phyloP scores from a whole-genome alignment of 2,888 invertebrate species.

The Rambutsinella grinnellia region DNA sequence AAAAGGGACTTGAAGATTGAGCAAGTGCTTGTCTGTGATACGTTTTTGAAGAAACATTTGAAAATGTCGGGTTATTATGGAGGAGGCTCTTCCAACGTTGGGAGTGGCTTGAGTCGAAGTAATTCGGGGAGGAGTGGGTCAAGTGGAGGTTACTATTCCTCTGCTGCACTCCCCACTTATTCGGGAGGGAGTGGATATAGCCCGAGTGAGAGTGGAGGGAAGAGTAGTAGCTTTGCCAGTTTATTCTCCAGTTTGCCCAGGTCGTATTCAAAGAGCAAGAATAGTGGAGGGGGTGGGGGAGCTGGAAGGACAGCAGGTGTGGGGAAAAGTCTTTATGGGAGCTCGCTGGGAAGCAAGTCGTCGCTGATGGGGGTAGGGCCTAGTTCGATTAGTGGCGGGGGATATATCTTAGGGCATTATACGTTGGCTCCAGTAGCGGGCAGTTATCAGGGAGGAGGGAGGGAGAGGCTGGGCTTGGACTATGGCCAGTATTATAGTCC shows the following conservation, averaged over 20 bases:
- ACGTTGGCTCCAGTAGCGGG: constrained; percentile 37
- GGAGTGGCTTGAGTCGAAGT: constrained; percentile 22
- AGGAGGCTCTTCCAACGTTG: not conserved
- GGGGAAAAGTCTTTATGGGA: constrained; percentile 15
- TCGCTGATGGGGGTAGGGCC: constrained; percentile 1
- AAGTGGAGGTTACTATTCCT: constrained; percentile 26
- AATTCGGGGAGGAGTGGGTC: constrained; percentile 40
- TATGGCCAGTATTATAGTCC: constrained; percentile 42
- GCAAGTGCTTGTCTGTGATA: not conserved
- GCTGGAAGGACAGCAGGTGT: not conserved
- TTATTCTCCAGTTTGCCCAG: constrained; percentile 39
- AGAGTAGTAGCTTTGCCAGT: constrained; percentile 20
- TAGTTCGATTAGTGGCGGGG: constrained; percentile 30
- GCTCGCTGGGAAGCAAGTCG: constrained; percentile 25
- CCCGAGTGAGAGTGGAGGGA: constrained; percentile 6
- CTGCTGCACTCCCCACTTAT: constrained; percentile 9
- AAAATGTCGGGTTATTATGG: constrained; percentile 37
- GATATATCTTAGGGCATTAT: constrained; percentile 59
- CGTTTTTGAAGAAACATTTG: no score
- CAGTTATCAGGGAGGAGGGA: not conserved
- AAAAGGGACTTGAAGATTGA: not conserved
- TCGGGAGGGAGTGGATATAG: not conserved
- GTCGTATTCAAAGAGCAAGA: constrained; percentile 29
- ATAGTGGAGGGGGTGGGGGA: not conserved
- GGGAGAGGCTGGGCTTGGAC: not conserved